Evolutionary conservation across 2,888 invertebrate genomes (phyloP), one percentile per base, ranked within the genome.

Genomic region (Apamea sordens): DNA sequence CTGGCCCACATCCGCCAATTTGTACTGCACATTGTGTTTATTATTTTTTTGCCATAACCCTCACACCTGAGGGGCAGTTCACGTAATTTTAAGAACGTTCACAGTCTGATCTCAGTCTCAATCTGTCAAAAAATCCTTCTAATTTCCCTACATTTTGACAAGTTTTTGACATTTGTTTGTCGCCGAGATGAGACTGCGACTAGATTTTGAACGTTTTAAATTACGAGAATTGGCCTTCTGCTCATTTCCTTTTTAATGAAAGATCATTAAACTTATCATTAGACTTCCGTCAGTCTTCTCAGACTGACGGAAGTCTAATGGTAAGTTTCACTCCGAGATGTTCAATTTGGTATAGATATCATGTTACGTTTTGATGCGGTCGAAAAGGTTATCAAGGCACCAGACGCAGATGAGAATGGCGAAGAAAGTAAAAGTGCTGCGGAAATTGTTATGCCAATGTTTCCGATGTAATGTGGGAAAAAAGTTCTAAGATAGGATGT

Each of bases 1-100:
- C 89, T 87, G 85, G 82, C 73, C 84, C 80, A 87, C 89, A 90
- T 92, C 92, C 92, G 92, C 87, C 88, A 87, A 90, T 90, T 90
- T 89, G 81, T 87, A 86, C 78, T 73, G 79, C 73, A 70, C 67
- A 76, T 76, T 73, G 78, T 82, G 76, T 79, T 83, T 77, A 77
- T 83, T 79, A 77, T 79, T 79, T 69, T 82, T 47, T 68, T 75
- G 63, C 76, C 69, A 83, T 82, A 79, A 76, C 76, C 69, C 72
- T 83, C 71, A 74, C 59, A 82, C 74, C 78, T 83, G 8, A 67
- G 32, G 32, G 32, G 32, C 32, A 32, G 2, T 32, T 32, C 32
- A 1, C 32, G 2, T n/a, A n/a, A n/a, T n/a, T n/a, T n/a, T n/a
- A n/a, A n/a, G n/a, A 32, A 32, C 32, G 32, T 32, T 32, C 32